Percentiles rank a stretch among this genome's conserved stretches.
Evolutionary conservation across 2,797 vertebrate genomes (phyloP).

Genomic region (Cossypha caffra): DNA sequence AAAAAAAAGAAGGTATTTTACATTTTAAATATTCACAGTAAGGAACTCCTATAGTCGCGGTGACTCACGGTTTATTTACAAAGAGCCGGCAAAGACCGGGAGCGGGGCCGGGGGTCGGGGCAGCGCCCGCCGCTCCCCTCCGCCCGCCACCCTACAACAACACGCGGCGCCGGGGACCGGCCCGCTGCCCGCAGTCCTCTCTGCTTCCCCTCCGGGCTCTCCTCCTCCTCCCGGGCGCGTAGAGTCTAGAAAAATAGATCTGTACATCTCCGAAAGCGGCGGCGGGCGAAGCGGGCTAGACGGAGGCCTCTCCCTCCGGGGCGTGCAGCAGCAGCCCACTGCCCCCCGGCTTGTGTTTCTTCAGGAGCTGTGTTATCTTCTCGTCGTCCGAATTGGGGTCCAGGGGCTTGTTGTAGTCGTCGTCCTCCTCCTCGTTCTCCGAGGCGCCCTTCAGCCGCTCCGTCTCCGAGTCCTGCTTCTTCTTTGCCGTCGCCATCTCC

Average conservation of each 20-base stretch:
- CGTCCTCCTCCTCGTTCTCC: constrained; percentile 93
- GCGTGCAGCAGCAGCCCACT: constrained; percentile 84
- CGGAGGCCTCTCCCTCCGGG: constrained; percentile 87
- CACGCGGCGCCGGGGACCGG: background rate
- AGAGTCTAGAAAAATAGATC: constrained; percentile 81
- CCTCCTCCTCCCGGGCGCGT: background rate
- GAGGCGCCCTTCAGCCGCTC: constrained; percentile 91
- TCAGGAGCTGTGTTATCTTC: constrained; percentile 93
- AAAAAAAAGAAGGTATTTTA: constrained; percentile 83
- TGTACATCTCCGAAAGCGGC: constrained; percentile 78
- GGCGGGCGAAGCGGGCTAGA: constrained; percentile 17
- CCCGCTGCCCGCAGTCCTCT: background rate
- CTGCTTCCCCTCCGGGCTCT: background rate
- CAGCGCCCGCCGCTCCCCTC: background rate
- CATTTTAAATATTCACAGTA: constrained; percentile 92
- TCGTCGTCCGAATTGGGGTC: constrained; percentile 98
- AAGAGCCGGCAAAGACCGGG: constrained; percentile 71
- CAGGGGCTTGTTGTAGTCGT: constrained; percentile 96
- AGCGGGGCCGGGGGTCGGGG: background rate
- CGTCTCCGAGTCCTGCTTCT: constrained; percentile 95
- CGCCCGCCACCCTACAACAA: background rate
- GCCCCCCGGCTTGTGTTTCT: constrained; percentile 90
- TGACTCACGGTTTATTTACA: constrained; percentile 92
- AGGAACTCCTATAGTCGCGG: constrained; percentile 81
- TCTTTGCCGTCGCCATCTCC: constrained; percentile 97